Base-by-base conservation (phyloP, 2,888 invertebrate genomes). In the Linyphia triangularis region DNA sequence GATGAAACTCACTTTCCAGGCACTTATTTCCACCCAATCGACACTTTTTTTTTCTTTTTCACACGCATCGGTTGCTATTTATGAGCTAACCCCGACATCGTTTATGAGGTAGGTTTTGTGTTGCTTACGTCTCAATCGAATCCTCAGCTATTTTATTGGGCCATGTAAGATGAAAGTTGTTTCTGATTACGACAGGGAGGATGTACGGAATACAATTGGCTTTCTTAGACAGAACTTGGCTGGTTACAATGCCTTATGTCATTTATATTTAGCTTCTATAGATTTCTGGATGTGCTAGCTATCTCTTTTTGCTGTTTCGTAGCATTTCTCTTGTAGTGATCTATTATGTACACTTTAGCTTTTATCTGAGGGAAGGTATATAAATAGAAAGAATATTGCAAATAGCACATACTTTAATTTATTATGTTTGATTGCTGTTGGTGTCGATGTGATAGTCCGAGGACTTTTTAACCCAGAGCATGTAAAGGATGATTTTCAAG, bases 101-200 rank as follows among this genome's bases (percentile, higher is more conserved):
- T 51, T 51, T 51, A 51, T 51, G 51, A 51, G 13, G 51, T 51
- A 33, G 9, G 13, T 51, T 51, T 16, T n/a, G 51, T 51, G 51
- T 51, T 5, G 13, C 51, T 51, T 51, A 51, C 51, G 13, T 51
- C 51, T 16, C 4, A n/a, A 51, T 2, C n/a, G 3, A 0, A n/a
- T 13, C 51, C n/a, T 5, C 16, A 51, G 43, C n/a, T 51, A 16
- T n/a, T 51, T 51, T 51, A 51, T 51, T 51, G 51, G n/a, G 51
- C 51, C n/a, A 51, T 51, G 51, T 51, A n/a, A 51, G n/a, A n/a
- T n/a, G 51, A 51, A 51, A 51, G 51, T n/a, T 51, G 51, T 51
- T 51, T 51, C 51, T 51, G 51, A 51, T 51, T 51, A 51, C 51
- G 13, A n/a, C 16, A 51, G 51, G 51, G n/a, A n/a, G 51, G n/a